A percentile compares a stretch with the other conserved stretches of the same genome.
phyloP scores from a whole-genome alignment of 2,113 vertebrate genomes.

The Gymnorhina tibicen region DNA sequence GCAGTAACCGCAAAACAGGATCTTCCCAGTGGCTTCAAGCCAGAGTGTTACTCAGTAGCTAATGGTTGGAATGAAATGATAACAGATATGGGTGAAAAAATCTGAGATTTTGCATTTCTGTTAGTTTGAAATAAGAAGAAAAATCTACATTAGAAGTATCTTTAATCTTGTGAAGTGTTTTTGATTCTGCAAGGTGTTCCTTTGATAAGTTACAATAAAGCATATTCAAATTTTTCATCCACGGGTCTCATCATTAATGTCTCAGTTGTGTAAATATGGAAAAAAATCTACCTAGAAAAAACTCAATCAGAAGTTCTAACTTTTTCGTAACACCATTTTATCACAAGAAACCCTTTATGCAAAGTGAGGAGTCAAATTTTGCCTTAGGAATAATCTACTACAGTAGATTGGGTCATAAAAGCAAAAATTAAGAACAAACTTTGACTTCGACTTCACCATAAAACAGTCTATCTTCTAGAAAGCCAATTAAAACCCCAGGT shows the following conservation, averaged over 20 bases:
- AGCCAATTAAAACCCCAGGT: background rate
- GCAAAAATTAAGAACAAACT: background rate
- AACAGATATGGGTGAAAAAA: conserved; percentile 45
- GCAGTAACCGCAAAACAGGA: conserved; percentile 70
- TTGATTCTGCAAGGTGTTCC: background rate
- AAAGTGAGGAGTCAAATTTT: background rate
- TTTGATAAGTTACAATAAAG: background rate
- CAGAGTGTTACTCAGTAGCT: conserved; percentile 47
- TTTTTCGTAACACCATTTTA: background rate
- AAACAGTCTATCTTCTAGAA: background rate
- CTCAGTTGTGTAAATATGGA: background rate
- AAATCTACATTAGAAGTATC: background rate
- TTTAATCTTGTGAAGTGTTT: background rate
- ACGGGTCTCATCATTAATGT: background rate
- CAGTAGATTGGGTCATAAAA: background rate
- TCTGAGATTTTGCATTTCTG: conserved; percentile 4
- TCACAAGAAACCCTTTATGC: background rate
- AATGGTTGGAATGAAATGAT: conserved; percentile 65
- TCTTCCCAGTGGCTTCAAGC: conserved; percentile 66
- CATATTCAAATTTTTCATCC: background rate
- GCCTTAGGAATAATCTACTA: background rate
- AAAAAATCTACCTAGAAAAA: background rate
- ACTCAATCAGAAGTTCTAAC: background rate
- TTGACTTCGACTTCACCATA: background rate
- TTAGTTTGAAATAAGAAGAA: background rate